Base-by-base conservation (phyloP, 2,797 vertebrate genomes). In the Anabas testudineus region DNA sequence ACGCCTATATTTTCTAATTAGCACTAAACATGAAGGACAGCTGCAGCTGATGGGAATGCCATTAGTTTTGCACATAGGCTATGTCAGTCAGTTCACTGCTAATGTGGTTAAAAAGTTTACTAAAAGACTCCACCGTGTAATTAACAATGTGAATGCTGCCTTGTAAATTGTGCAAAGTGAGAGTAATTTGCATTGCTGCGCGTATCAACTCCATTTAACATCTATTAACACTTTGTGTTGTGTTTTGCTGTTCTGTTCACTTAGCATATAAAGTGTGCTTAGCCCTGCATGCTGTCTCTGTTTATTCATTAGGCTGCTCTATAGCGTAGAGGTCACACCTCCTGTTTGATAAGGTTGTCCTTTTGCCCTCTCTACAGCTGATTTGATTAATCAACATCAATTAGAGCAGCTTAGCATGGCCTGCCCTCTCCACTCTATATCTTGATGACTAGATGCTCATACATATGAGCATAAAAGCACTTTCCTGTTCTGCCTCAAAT, bases 321-420 rank as follows among this genome's bases (percentile, higher is more conserved):
- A 13, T 60, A 69, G 72, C 52, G 18, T 22, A 43, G 80, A 88
- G 89, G 89, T 80, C 78, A 75, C 65, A 36, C 36, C 63, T 67
- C n/a, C 58, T 26, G 76, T 60, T 78, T 88, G 86, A 88, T 82
- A 83, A 82, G 78, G 67, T 71, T 66, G 67, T 84, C 84, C 76
- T 78, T 55, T 43, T 76, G 71, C 76, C 80, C 75, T 70, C 76
- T 45, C 46, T 28, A 59, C 48, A 60, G 60, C 83, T 84, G 74
- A 88, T 90, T 90, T 90, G 80, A 90, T 85, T 89, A 80, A 91
- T 91, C 85, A 80, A 80, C 83, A 87, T 87, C 88, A 88, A 85
- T 91, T 92, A 91, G 48, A 68, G 76, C 51, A 64, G 85, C 75
- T 89, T 80, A 85, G 57, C 42, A 42, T 4, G 2, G 57, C 75